Evolutionary conservation across 2,113 vertebrate genomes (phyloP), one percentile per base, ranked within the genome.

Genomic region (Megaceryle torquata): DNA sequence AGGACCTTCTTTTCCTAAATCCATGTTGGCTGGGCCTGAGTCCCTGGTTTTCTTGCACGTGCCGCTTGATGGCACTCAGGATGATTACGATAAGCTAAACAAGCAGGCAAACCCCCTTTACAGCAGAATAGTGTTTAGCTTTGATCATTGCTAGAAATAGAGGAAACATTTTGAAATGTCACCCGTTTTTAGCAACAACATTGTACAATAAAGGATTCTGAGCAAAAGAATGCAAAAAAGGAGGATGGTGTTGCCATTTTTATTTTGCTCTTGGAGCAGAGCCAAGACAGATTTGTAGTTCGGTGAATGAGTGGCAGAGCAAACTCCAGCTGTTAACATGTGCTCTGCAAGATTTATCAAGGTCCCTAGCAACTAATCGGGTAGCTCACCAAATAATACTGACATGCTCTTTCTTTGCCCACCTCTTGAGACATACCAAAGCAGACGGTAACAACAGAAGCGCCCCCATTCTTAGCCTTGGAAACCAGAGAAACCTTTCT

Each of bases 251-350:
- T 1, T 68, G 43, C 33, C 83, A 4, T 37, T 90, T 68, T 29
- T 21, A 35, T 59, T 87, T 68, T 68, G 20, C 24, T 64, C 20
- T 63, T 6, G 4, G 61, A 78, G 44, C 50, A 61, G 18, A 85
- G 81, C 81, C 88, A 91, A 48, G 65, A 86, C 59, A 89, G 57
- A 91, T 86, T 81, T 84, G 59, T 41, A 78, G 59, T 29, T 84
- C 56, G 57, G 24, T 22, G 86, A 81, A 65, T 9, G 43, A 92
- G 44, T 2, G 3, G 44, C 72, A 90, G 72, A 51, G n/a, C 9
- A 60, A 93, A 72, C 51, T 95, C 88, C 56, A 82, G 75, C 86
- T 93, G 86, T 31, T 61, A 94, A 51, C 76, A 88, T 7, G 50
- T 44, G 82, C 59, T 90, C 69, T 69, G 65, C 7, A 29, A 83